Evolutionary conservation across 2,797 vertebrate species (phyloP), one percentile per base, ranked within the genome.

Genomic region (Pteropus rufus): DNA sequence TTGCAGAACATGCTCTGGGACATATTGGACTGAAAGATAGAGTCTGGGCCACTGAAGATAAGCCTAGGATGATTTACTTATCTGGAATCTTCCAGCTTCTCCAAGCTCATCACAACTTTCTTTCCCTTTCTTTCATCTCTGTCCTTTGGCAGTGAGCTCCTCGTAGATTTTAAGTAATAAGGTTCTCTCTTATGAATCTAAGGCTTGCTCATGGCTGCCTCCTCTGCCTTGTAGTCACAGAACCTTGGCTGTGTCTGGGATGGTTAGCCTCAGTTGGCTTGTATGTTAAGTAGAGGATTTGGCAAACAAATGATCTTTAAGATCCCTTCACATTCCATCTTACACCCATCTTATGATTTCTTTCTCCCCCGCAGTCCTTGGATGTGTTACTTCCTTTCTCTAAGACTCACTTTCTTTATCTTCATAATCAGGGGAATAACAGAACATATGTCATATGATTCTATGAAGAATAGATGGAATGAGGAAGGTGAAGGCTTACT

Each of bases 101-200:
- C 41, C 19, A 5, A 9, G 16, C 10, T 41, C 41, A 7, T 29
- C 2, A 0, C 8, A 21, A 23, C 69, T 5, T 46, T 7, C 14
- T 9, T 46, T 5, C 14, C 58, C 39, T 87, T 19, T 44, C 10
- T n/a, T 64, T 62, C 26, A 4, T 10, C 52, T 26, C 0, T 2
- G 76, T 3, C n/a, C 34, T 58, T 41, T 4, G 36, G 26, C 15
- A 0, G 31, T 36, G 60, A 87, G n/a, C 70, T 80, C 7, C 41
- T 62, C 16, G 2, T 23, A n/a, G 29, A 24, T 14, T n/a, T 62
- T 54, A 23, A 44, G 29, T 1, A 18, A 69, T 26, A 16, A 1
- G 41, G 16, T 86, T 26, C 5, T 21, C 0, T 36, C 52, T 18
- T 34, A 10, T 7, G 15, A 14, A 7, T 34, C n/a, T 39, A 2